Evolutionary conservation across 1,140 invertebrate species (phyloP).

Genomic region (Caenorhabditis inopinata): DNA sequence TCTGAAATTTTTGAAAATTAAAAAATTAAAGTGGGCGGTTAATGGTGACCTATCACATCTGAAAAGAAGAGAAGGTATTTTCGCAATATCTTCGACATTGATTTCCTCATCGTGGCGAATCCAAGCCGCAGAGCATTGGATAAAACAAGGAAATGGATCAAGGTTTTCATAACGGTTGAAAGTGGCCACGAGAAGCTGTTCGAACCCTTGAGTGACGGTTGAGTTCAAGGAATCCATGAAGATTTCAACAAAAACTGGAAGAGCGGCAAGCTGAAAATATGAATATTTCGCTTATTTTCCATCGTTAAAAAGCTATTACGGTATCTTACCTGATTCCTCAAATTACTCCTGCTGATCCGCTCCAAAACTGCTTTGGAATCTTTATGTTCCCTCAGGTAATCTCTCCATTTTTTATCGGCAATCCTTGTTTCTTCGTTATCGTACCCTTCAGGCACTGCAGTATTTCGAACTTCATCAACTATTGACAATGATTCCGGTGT

Average conservation of each 20-base stretch:
- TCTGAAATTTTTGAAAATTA: background rate
- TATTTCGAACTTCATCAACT: background rate
- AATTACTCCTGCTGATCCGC: background rate
- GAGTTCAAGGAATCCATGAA: constrained; percentile 1
- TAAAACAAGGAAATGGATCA: background rate
- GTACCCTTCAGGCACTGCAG: background rate
- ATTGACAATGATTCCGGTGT: background rate
- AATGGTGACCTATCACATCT: background rate
- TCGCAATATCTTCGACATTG: background rate
- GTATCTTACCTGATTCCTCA: background rate
- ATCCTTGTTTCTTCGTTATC: background rate
- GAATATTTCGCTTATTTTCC: no score
- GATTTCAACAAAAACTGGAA: background rate
- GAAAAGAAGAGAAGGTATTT: background rate
- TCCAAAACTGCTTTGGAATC: background rate
- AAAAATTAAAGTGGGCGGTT: background rate
- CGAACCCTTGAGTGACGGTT: background rate
- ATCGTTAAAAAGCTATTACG: no score
- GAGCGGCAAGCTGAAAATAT: background rate
- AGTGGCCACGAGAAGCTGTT: background rate
- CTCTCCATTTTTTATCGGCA: background rate
- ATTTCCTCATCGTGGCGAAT: background rate
- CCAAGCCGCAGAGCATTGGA: background rate
- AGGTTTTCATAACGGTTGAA: constrained; percentile 6
- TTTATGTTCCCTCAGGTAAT: background rate